Conservation (phyloP, 2,888 invertebrate genomes). For the Oscheius sp. region DNA sequence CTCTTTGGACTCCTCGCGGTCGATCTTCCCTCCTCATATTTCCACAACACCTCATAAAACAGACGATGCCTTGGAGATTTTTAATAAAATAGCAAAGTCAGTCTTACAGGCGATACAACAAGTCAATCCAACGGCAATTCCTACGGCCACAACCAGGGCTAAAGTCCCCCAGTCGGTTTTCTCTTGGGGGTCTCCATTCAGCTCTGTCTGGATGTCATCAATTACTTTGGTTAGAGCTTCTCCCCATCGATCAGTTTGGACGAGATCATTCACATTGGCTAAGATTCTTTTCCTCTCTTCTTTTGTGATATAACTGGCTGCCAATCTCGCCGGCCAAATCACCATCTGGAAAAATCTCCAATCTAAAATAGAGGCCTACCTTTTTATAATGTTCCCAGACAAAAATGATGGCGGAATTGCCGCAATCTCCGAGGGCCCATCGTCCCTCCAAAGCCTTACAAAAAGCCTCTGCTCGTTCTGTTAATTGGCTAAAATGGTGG, state of each 20-base stretch:
- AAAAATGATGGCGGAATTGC: constrained; percentile 69
- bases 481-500: constrained; percentile 55
- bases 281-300: constrained; percentile 64
- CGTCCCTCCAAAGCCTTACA: constrained; percentile 66
- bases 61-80: constrained; percentile 66
- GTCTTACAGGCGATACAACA: constrained; percentile 65
- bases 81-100: background rate
- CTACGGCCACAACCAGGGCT: constrained; percentile 64
- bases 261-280: constrained; percentile 61
- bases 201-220: constrained; percentile 61
- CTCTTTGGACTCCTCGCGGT: constrained; percentile 49
- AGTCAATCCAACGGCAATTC: constrained; percentile 63
- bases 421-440: constrained; percentile 70
- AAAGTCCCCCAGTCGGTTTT: constrained; percentile 63
- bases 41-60: constrained; percentile 69
- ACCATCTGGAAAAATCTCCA: constrained; percentile 64
- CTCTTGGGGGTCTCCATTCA: constrained; percentile 65
- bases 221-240: constrained; percentile 62
- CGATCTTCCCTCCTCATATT: constrained; percentile 54
- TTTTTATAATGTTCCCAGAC: constrained; percentile 70
- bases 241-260: constrained; percentile 65
- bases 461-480: constrained; percentile 66
- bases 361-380: no score
- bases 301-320: constrained; percentile 64
- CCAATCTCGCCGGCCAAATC: constrained; percentile 68